Evolutionary conservation across 2,888 invertebrate genomes (phyloP).

Genomic region (Synanthedon vespiformis): DNA sequence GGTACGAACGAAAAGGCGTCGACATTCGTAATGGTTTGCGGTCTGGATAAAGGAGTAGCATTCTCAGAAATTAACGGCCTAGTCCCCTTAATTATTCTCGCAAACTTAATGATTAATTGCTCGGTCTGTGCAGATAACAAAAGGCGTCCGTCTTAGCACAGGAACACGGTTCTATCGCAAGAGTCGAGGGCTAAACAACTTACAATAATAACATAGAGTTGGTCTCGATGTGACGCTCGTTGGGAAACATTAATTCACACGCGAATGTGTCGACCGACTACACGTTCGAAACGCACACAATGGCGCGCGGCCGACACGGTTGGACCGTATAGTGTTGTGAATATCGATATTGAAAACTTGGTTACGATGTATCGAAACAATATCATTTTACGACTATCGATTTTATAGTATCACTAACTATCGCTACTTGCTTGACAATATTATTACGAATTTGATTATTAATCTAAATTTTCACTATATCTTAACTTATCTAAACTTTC

Average conservation of each 20-base stretch:
- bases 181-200: slow-evolving; percentile 29
- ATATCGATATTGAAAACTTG: too few relatives aligned
- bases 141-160: slow-evolving; percentile 25
- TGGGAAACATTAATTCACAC: slow-evolving; percentile 34
- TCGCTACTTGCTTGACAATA: too few relatives aligned
- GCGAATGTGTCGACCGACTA: not conserved
- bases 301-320: not conserved
- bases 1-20: not conserved
- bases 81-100: slow-evolving; percentile 2
- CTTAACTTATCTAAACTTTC: too few relatives aligned
- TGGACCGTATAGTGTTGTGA: too few relatives aligned
- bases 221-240: slow-evolving; percentile 45
- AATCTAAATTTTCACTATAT: too few relatives aligned
- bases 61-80: not conserved
- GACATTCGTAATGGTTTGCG: not conserved
- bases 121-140: slow-evolving; percentile 27
- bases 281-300: not conserved
- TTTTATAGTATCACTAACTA: too few relatives aligned
- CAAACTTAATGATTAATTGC: slow-evolving; percentile 25
- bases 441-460: too few relatives aligned
- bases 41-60: not conserved
- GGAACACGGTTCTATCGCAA: slow-evolving; percentile 31
- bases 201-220: slow-evolving; percentile 44
- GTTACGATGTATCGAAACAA: too few relatives aligned
- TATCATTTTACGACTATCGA: too few relatives aligned